Conservation (phyloP, 2,113 vertebrate genomes). For the Anas platyrhynchos region DNA sequence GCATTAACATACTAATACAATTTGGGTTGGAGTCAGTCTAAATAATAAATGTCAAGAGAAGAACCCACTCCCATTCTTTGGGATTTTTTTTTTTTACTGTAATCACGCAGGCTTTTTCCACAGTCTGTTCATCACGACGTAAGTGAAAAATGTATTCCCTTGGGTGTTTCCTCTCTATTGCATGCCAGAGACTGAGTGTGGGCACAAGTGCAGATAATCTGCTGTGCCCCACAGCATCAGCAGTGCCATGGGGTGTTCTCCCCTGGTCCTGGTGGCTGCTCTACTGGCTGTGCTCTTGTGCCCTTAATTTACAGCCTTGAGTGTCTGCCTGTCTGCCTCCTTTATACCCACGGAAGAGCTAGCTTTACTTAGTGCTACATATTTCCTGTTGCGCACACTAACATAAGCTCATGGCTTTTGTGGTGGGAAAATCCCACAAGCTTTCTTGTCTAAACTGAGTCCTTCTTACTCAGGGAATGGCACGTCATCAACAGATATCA, state of each 20-base stretch:
- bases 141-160: neutral
- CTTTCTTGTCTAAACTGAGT: neutral
- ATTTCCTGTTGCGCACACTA: rapidly evolving
- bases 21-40: conserved; percentile 16
- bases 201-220: rapidly evolving
- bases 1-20: conserved; percentile 45
- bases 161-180: rapidly evolving
- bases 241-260: rapidly evolving
- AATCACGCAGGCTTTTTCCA: neutral
- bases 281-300: neutral
- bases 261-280: rapidly evolving
- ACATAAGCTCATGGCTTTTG: no score
- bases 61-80: neutral
- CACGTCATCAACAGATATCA: neutral
- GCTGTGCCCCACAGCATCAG: rapidly evolving
- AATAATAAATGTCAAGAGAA: neutral
- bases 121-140: rapidly evolving
- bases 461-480: neutral
- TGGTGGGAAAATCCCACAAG: neutral
- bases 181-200: rapidly evolving
- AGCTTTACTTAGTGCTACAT: no score
- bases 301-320: rapidly evolving
- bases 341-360: rapidly evolving
- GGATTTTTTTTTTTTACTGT: neutral
- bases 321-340: rapidly evolving